phyloP scores from a whole-genome alignment of 2,888 invertebrate genomes.

The Nephrotoma guestfalica region DNA sequence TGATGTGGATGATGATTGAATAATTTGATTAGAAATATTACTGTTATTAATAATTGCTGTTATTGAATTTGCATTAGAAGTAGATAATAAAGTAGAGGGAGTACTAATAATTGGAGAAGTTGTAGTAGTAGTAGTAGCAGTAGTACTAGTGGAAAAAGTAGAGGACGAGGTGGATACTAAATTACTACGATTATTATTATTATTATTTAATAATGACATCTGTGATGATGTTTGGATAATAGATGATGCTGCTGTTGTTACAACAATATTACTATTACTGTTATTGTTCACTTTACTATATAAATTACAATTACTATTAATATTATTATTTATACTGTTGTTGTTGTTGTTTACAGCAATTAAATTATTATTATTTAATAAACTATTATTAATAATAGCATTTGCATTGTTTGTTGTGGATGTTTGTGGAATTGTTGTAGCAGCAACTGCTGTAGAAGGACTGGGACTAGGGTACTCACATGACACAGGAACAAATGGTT shows the following conservation, averaged over 20 bases:
- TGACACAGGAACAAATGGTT: slow-evolving; percentile 97
- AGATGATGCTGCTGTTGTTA: slow-evolving; percentile 10
- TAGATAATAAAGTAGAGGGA: neutral
- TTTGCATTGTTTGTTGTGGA: slow-evolving; percentile 28
- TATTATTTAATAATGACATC: slow-evolving; percentile 7
- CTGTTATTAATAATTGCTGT: neutral
- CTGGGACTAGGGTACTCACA: slow-evolving; percentile 66
- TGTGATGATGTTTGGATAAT: slow-evolving; percentile 7
- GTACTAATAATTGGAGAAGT: neutral
- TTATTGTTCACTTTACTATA: slow-evolving; percentile 7
- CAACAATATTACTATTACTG: slow-evolving; percentile 13
- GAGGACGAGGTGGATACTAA: neutral
- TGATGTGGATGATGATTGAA: slow-evolving; percentile 1
- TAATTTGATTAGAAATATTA: neutral
- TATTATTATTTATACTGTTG: slow-evolving; percentile 10
- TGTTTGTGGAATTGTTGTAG: slow-evolving; percentile 20
- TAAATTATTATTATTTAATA: slow-evolving; percentile 17
- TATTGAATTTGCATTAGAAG: neutral
- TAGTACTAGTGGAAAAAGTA: neutral
- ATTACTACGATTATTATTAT: neutral
- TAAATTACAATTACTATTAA: slow-evolving; percentile 9
- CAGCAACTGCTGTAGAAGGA: slow-evolving; percentile 19
- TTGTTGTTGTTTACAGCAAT: slow-evolving; percentile 11
- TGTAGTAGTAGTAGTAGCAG: neutral
- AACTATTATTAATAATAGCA: slow-evolving; percentile 19